Evolutionary conservation across 2,113 vertebrate species (phyloP).

Genomic region (Epinephelus moara): DNA sequence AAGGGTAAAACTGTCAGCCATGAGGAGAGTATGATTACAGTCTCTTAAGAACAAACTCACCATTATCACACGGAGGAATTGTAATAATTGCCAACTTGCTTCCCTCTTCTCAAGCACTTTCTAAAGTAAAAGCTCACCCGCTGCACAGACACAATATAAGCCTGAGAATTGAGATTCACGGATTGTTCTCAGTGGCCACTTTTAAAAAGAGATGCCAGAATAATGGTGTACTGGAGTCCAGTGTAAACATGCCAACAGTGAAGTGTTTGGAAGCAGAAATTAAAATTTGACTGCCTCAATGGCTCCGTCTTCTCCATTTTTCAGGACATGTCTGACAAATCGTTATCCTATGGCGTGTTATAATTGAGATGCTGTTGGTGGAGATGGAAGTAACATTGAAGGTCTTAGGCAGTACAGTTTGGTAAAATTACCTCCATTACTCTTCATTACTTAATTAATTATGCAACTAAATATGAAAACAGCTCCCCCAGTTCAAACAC

Average conservation of each 20-base stretch:
- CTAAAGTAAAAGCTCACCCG: constrained; percentile 30
- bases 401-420: neutral
- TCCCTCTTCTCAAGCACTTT: constrained; percentile 14
- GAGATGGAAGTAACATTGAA: constrained; percentile 1
- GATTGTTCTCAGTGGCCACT: constrained; percentile 44
- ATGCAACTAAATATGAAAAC: constrained; percentile 14
- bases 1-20: constrained; percentile 25
- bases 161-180: constrained; percentile 34
- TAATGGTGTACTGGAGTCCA: constrained; percentile 3
- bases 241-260: constrained; percentile 3
- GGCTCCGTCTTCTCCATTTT: constrained; percentile 14
- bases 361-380: constrained; percentile 14
- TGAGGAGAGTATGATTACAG: constrained; percentile 26
- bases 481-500: constrained; percentile 1
- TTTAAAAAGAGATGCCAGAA: constrained; percentile 35
- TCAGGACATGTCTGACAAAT: constrained; percentile 27
- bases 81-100: constrained; percentile 30
- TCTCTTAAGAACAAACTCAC: constrained; percentile 43
- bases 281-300: neutral
- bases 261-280: constrained; percentile 19
- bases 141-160: constrained; percentile 48
- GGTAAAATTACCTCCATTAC: constrained; percentile 28
- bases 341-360: neutral
- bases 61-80: constrained; percentile 39
- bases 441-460: constrained; percentile 37